Percentiles rank a stretch among this genome's conserved stretches.
Conservation (phyloP, 2,113 vertebrate species). For the Mirza zaza region DNA sequence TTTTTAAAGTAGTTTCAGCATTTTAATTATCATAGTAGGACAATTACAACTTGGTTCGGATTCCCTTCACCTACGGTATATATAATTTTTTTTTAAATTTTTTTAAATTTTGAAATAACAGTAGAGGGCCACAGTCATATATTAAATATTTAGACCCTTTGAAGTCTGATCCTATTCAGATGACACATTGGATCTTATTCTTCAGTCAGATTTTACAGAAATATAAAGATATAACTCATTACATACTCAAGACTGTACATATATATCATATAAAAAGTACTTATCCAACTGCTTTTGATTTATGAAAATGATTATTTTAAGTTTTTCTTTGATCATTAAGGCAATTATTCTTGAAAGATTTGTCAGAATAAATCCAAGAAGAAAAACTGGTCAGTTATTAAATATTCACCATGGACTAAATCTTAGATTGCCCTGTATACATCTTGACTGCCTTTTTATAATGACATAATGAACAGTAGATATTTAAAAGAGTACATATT, state of each 20-base stretch:
- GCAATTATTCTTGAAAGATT: not conserved
- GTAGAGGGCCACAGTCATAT: not conserved
- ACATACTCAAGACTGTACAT: not conserved
- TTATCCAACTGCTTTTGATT: not conserved
- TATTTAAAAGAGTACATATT: not conserved
- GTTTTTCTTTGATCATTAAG: not conserved
- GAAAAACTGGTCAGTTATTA: not conserved
- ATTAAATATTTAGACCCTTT: not conserved
- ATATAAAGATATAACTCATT: not conserved
- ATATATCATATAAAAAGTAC: not conserved
- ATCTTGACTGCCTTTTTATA: not conserved
- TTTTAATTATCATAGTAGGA: not conserved
- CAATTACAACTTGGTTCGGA: not conserved
- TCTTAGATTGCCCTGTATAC: not conserved
- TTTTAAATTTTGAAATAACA: not conserved
- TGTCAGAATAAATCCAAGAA: not conserved
- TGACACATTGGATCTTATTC: not conserved
- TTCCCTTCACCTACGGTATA: not conserved
- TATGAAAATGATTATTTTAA: not conserved
- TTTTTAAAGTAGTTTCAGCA: not conserved
- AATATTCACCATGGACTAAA: not conserved
- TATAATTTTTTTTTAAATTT: not conserved
- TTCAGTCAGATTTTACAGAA: not conserved
- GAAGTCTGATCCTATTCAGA: not conserved
- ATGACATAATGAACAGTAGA: not conserved